phyloP scores from a whole-genome alignment of 2,888 invertebrate species.

The Ceramica pisi region DNA sequence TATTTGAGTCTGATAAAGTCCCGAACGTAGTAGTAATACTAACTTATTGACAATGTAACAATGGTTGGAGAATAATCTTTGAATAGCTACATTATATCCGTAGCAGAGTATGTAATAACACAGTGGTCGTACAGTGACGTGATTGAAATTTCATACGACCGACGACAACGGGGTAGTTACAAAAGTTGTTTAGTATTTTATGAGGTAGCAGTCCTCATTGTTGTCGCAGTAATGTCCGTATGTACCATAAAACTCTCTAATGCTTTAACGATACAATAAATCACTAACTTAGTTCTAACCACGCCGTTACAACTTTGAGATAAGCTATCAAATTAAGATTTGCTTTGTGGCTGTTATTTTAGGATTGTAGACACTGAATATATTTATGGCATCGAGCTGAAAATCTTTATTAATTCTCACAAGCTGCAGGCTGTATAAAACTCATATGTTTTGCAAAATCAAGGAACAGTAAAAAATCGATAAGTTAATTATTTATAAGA shows the following conservation, averaged over 20 bases:
- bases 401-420: slow-evolving; percentile 17
- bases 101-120: slow-evolving; percentile 65
- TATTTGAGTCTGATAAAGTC: slow-evolving; percentile 54
- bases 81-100: slow-evolving; percentile 60
- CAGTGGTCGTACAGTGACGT: slow-evolving; percentile 68
- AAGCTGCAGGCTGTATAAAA: not conserved
- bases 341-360: slow-evolving; percentile 47
- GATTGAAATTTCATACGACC: slow-evolving; percentile 78
- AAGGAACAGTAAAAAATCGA: not conserved
- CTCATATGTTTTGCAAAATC: slow-evolving; percentile 5
- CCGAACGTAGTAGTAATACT: slow-evolving; percentile 54
- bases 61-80: slow-evolving; percentile 62
- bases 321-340: slow-evolving; percentile 61
- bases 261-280: slow-evolving; percentile 74
- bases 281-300: slow-evolving; percentile 66
- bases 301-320: slow-evolving; percentile 56
- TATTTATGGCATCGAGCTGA: slow-evolving; percentile 7
- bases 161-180: slow-evolving; percentile 72
- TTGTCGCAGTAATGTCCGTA: slow-evolving; percentile 75
- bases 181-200: slow-evolving; percentile 81
- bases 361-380: slow-evolving; percentile 4
- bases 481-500: slow-evolving; percentile 34
- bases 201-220: slow-evolving; percentile 75
- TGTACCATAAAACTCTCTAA: slow-evolving; percentile 76
- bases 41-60: slow-evolving; percentile 64